Evolutionary conservation across 2,888 invertebrate genomes (phyloP).

Genomic region (Fragum sueziense): DNA sequence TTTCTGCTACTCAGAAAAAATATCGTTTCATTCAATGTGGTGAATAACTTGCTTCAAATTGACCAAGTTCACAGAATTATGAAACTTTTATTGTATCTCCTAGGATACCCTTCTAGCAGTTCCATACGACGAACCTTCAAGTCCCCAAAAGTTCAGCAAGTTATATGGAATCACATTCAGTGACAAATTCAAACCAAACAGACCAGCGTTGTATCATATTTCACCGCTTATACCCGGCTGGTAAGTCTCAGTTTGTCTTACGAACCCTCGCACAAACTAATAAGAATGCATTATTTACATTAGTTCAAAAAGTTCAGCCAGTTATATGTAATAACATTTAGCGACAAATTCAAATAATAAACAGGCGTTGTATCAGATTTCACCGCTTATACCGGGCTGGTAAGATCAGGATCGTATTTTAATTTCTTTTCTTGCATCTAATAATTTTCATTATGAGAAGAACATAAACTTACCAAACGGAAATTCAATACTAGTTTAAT

Average conservation of each 20-base stretch:
- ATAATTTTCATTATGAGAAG: no score
- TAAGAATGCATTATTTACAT: no score
- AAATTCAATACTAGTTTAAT: background rate
- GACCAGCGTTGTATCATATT: constrained; percentile 40
- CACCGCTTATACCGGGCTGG: constrained; percentile 31
- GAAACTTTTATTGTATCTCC: no score
- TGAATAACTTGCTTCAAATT: no score
- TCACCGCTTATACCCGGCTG: constrained; percentile 32
- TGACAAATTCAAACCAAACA: constrained; percentile 28
- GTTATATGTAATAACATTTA: constrained; percentile 25
- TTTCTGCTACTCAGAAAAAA: no score
- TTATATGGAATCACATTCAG: constrained; percentile 30
- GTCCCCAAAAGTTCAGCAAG: constrained; percentile 30
- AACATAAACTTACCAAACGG: background rate
- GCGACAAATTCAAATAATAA: constrained; percentile 24
- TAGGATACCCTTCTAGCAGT: constrained; percentile 20
- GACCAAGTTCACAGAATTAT: no score
- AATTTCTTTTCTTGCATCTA: no score
- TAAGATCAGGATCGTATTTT: background rate
- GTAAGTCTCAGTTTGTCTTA: constrained; percentile 19
- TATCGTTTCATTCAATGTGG: no score
- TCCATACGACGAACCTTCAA: constrained; percentile 49
- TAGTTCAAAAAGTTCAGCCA: constrained; percentile 15
- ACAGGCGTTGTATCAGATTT: constrained; percentile 34
- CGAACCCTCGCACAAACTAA: no score